Conservation (phyloP, 2,113 vertebrate species). For the Gopherus flavomarginatus region DNA sequence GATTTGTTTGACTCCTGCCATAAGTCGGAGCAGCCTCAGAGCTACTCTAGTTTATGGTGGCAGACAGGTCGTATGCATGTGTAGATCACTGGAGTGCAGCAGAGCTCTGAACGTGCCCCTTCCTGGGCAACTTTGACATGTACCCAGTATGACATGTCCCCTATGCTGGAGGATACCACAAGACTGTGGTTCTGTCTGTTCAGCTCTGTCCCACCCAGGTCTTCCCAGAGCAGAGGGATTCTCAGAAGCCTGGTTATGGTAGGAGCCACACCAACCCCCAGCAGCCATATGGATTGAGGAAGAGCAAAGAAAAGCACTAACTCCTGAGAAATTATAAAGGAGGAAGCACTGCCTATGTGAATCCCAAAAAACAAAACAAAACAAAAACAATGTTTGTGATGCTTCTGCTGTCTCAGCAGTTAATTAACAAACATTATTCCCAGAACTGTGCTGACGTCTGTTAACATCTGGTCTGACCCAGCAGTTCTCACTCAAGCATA, state of each 20-base stretch:
- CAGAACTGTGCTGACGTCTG: not conserved
- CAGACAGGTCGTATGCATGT: not conserved
- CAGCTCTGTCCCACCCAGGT: not conserved
- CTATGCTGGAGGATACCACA: not conserved
- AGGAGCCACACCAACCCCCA: not conserved
- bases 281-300: not conserved
- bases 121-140: not conserved
- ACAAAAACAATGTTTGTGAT: not conserved
- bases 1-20: not conserved
- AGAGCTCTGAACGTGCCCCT: not conserved
- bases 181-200: not conserved
- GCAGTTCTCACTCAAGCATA: not conserved
- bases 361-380: not conserved
- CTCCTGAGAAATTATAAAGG: not conserved
- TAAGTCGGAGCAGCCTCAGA: not conserved
- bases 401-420: not conserved
- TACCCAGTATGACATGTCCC: not conserved
- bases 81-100: not conserved
- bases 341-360: not conserved
- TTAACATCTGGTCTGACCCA: not conserved
- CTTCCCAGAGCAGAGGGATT: not conserved
- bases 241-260: not conserved
- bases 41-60: not conserved
- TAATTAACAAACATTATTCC: not conserved
- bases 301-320: rapidly evolving